phyloP scores from a whole-genome alignment of 2,888 invertebrate species.

The Drosophila diplacantha region DNA sequence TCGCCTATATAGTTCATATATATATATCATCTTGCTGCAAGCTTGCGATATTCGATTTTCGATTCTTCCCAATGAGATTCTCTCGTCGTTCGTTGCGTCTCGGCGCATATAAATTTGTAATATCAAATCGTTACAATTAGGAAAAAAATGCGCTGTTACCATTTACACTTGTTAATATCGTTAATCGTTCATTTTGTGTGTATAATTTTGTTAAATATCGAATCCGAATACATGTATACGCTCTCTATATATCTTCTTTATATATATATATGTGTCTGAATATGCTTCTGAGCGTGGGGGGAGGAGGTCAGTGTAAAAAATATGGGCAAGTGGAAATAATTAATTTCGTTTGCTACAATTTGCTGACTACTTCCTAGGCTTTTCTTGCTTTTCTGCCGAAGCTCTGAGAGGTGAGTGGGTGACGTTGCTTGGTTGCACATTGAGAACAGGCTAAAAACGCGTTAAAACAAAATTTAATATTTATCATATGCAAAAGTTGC shows the following conservation, averaged over 20 bases:
- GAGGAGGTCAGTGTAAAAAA: conserved; percentile 3
- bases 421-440: background rate
- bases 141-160: conserved; percentile 65
- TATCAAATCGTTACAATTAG: conserved; percentile 68
- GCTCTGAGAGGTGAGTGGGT: conserved; percentile 18
- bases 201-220: conserved; percentile 53
- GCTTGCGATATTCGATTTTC: conserved; percentile 24
- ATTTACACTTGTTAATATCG: conserved; percentile 41
- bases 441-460: conserved; percentile 5
- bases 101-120: conserved; percentile 63
- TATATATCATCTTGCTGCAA: conserved; percentile 35
- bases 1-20: conserved; percentile 50
- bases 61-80: conserved; percentile 28
- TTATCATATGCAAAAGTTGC: background rate
- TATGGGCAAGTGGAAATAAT: background rate
- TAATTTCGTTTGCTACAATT: conserved; percentile 1
- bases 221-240: conserved; percentile 39
- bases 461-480: conserved; percentile 6
- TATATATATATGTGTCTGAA: conserved; percentile 24
- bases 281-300: conserved; percentile 12
- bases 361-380: conserved; percentile 3
- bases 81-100: conserved; percentile 32
- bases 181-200: conserved; percentile 32
- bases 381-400: conserved; percentile 10
- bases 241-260: conserved; percentile 27